Evolutionary conservation across 1,140 invertebrate species (phyloP), one percentile per base, ranked within the genome.

Genomic region (Lepidurus apus): DNA sequence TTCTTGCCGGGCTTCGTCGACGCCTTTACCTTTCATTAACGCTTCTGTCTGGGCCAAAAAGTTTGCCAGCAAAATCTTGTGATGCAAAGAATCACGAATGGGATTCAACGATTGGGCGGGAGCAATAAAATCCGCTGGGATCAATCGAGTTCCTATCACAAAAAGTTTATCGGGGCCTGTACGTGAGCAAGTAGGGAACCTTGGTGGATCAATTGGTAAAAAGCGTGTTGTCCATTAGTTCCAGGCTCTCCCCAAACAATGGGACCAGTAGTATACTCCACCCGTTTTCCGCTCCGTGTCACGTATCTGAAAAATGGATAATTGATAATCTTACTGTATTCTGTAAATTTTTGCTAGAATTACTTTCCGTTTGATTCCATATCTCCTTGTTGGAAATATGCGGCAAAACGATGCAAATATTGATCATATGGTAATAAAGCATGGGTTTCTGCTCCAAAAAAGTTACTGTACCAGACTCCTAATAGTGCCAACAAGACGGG

Each of bases 351-450:
- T 83, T 83, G 80, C 65, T 43, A 13, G 17, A 93, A 92, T 83
- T 92, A 97, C 88, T 99, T 99, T 82, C 98, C 98, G 88, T 99
- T 99, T 80, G 95, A 98, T 87, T 99, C 98, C 98, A 99, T 99
- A 85, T 99, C 98, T 11, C 97, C 98, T 88, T 99, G 98, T 87
- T 99, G 98, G 87, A 99, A 99, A 86, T 99, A 99, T 11, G 98
- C 97, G 53, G 98, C 95, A 87, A 99, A 99, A 83, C 97, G 91
- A 84, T 99, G 98, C 81, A 99, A 86, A 85, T 99, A 99, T 87
- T 99, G 94, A 85, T 99, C 98, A 86, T 99, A 99, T 0, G 98
- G 98, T 65, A 99, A 87, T 0, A 99, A 87, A 8, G 96, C 95
- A 83, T 98, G 95, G 0, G 97, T 98, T 88, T 99, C 97, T 11